A percentile compares a stretch with the other conserved stretches of the same genome.
phyloP scores from a whole-genome alignment of 2,113 vertebrate species.

The Furnarius figulus region DNA sequence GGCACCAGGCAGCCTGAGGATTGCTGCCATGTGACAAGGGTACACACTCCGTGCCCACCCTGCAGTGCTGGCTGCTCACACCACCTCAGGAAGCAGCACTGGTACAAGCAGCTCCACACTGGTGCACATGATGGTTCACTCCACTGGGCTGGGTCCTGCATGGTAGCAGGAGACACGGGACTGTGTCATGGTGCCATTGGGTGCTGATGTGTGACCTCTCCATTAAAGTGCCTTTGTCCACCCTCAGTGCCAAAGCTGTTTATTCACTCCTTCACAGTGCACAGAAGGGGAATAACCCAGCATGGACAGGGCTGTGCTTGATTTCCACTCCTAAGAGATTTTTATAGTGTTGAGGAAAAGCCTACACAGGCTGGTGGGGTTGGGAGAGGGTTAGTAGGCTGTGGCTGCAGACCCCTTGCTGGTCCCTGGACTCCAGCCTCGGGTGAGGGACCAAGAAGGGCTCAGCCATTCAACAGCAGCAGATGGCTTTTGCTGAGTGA shows the following conservation, averaged over 20 bases:
- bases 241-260: neutral
- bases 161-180: neutral
- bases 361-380: neutral
- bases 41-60: too few relatives aligned
- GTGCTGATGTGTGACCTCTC: neutral
- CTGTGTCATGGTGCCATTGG: neutral
- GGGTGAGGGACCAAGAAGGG: neutral
- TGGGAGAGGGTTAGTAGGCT: neutral
- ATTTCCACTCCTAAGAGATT: neutral
- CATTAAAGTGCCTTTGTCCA: slow-evolving; percentile 33
- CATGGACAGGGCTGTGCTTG: neutral
- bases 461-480: neutral
- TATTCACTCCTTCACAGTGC: rapidly evolving
- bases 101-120: neutral
- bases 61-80: neutral
- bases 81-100: neutral
- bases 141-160: neutral
- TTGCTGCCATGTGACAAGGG: neutral
- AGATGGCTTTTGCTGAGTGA: neutral
- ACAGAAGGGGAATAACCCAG: neutral
- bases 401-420: neutral
- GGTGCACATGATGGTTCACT: neutral
- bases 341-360: neutral
- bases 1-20: neutral
- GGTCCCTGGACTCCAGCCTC: neutral